A percentile compares a stretch with the other conserved stretches of the same genome.
Evolutionary conservation across 2,113 vertebrate genomes (phyloP).

Genomic region (Fulica atra): DNA sequence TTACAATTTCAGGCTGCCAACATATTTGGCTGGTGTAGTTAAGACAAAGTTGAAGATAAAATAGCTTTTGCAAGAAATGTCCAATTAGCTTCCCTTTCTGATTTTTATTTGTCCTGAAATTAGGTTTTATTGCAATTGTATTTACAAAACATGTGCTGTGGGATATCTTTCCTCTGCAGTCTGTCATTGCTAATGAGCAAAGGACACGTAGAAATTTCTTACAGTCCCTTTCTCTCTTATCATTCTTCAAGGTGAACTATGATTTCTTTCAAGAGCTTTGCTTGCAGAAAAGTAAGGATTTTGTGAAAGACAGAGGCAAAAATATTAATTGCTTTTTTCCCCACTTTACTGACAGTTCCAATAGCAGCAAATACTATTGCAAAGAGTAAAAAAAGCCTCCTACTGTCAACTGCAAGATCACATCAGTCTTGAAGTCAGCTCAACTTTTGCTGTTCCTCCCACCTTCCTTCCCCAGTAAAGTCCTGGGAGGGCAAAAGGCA

Average conservation of each 20-base stretch:
- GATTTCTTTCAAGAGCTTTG: conserved; percentile 58
- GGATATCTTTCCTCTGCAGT: not conserved
- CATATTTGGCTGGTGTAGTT: not conserved
- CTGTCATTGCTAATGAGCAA: conserved; percentile 50
- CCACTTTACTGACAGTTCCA: conserved; percentile 44
- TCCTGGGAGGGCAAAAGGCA: not conserved
- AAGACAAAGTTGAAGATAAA: not conserved
- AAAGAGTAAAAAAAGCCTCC: conserved; percentile 36
- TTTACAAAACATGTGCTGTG: conserved; percentile 19
- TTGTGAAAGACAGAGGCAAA: conserved; percentile 32
- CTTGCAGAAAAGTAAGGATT: conserved; percentile 49
- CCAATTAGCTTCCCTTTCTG: not conserved
- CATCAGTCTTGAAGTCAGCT: conserved; percentile 7
- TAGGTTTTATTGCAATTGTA: not conserved
- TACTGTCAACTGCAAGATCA: conserved; percentile 23
- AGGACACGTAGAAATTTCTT: not conserved
- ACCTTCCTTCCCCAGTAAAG: not conserved
- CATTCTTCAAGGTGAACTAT: conserved; percentile 48
- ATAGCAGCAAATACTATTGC: conserved; percentile 28
- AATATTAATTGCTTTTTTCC: conserved; percentile 62
- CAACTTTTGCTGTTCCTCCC: not conserved
- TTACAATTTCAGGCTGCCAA: not conserved
- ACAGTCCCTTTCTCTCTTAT: conserved; percentile 21
- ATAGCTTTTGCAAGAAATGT: not conserved
- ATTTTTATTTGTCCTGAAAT: conserved; percentile 25